phyloP scores from a whole-genome alignment of 2,113 vertebrate species.

The Dunckerocampus dactyliophorus region DNA sequence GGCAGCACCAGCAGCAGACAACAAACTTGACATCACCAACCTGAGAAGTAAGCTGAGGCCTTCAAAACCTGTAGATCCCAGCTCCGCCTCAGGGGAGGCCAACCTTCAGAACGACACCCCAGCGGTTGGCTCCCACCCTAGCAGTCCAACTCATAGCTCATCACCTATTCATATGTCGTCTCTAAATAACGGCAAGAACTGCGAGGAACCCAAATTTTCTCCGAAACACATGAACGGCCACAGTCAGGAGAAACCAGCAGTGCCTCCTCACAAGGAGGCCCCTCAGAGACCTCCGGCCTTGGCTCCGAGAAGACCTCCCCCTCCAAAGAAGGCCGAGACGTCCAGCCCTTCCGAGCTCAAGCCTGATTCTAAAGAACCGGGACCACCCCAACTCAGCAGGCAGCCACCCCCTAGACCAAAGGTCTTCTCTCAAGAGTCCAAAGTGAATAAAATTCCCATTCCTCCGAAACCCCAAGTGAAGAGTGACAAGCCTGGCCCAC shows the following conservation, averaged over 20 bases:
- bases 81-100: conserved; percentile 36
- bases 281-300: conserved; percentile 79
- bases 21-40: conserved; percentile 87
- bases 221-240: conserved; percentile 76
- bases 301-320: conserved; percentile 87
- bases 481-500: conserved; percentile 76
- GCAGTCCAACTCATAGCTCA: conserved; percentile 17
- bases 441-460: conserved; percentile 71
- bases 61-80: conserved; percentile 78
- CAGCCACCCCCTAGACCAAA: conserved; percentile 92
- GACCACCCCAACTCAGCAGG: conserved; percentile 62
- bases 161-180: conserved; percentile 36
- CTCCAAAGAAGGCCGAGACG: conserved; percentile 82
- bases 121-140: conserved; percentile 17
- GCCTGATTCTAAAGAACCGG: conserved; percentile 59
- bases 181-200: conserved; percentile 50
- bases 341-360: conserved; percentile 69
- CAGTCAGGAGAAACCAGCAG: conserved; percentile 55
- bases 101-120: conserved; percentile 31
- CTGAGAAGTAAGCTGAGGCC: conserved; percentile 91
- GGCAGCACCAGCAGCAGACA: conserved; percentile 75
- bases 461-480: conserved; percentile 76
- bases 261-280: conserved; percentile 63
- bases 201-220: conserved; percentile 65
- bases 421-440: conserved; percentile 75